Evolutionary conservation across 1,140 invertebrate genomes (phyloP).

Genomic region (Trissolcus basalis): DNA sequence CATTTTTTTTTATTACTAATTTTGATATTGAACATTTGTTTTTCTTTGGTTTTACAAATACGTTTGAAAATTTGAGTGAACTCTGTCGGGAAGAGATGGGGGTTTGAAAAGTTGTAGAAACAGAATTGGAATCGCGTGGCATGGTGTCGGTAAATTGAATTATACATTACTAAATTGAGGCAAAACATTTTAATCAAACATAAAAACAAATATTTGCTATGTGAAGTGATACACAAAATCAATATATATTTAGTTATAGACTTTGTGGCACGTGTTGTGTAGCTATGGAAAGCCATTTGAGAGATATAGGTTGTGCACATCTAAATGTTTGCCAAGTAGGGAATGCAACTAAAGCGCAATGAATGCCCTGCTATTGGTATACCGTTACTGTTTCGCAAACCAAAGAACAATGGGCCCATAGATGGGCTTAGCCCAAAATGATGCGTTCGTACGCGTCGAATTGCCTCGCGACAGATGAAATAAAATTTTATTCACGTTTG

Average conservation of each 20-base stretch:
- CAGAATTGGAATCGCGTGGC: too few relatives aligned
- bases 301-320: slow-evolving; percentile 41
- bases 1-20: too few relatives aligned
- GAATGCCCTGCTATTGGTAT: slow-evolving; percentile 49
- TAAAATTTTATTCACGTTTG: slow-evolving; percentile 61
- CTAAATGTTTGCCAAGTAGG: slow-evolving; percentile 49
- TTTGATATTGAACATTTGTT: too few relatives aligned
- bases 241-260: slow-evolving; percentile 37
- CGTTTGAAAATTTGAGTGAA: too few relatives aligned
- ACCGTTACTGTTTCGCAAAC: slow-evolving; percentile 44
- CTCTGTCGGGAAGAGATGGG: too few relatives aligned
- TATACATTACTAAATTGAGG: neutral
- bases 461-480: slow-evolving; percentile 58
- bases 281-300: slow-evolving; percentile 31
- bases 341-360: slow-evolving; percentile 28
- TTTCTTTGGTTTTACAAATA: too few relatives aligned
- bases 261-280: slow-evolving; percentile 21
- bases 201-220: slow-evolving; percentile 12
- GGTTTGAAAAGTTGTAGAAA: too few relatives aligned
- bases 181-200: neutral
- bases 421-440: slow-evolving; percentile 53
- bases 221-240: slow-evolving; percentile 22
- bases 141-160: too few relatives aligned
- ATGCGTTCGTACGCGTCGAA: slow-evolving; percentile 43
- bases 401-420: slow-evolving; percentile 50